A percentile compares a stretch with the other conserved stretches of the same genome.
phyloP scores from a whole-genome alignment of 2,888 invertebrate genomes.

The Laspeyria flexula region DNA sequence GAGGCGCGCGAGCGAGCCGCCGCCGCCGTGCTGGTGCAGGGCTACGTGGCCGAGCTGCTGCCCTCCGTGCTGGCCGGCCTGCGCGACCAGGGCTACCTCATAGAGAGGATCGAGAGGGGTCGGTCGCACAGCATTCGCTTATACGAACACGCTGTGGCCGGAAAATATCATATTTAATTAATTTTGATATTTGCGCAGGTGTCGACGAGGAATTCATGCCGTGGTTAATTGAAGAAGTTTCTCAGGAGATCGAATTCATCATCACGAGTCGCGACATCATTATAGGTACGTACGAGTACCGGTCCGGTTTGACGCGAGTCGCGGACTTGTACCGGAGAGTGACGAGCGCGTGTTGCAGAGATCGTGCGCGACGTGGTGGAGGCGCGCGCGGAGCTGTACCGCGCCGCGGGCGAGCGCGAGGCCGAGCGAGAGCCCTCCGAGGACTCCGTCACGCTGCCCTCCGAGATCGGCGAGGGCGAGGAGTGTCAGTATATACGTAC shows the following conservation, averaged over 20 bases:
- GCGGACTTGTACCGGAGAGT: too few relatives aligned
- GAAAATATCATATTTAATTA: too few relatives aligned
- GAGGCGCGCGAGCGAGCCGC: slow-evolving; percentile 94
- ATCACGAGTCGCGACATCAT: slow-evolving; percentile 93
- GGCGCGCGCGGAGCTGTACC: slow-evolving; percentile 89
- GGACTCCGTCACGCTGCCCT: slow-evolving; percentile 59
- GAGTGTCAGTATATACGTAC: slow-evolving; percentile 37
- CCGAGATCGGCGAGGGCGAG: slow-evolving; percentile 51
- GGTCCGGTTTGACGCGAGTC: too few relatives aligned
- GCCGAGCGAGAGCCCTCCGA: slow-evolving; percentile 44
- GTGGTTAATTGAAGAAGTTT: slow-evolving; percentile 94
- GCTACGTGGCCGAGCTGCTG: slow-evolving; percentile 94
- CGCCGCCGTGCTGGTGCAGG: slow-evolving; percentile 93
- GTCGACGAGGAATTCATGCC: slow-evolving; percentile 94
- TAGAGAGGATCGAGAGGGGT: slow-evolving; percentile 88
- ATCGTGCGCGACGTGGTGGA: slow-evolving; percentile 92
- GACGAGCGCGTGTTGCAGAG: slow-evolving; percentile 83
- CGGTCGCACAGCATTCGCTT: not conserved
- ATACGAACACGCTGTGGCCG: too few relatives aligned
- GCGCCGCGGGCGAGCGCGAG: slow-evolving; percentile 67
- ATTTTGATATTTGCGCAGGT: too few relatives aligned
- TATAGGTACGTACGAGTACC: slow-evolving; percentile 84
- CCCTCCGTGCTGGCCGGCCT: slow-evolving; percentile 94
- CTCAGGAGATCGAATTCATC: slow-evolving; percentile 92
- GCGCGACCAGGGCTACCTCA: slow-evolving; percentile 90